Percentiles rank a stretch among this genome's conserved stretches.
Evolutionary conservation across 2,113 vertebrate species (phyloP).

Genomic region (Pseudopodoces humilis): DNA sequence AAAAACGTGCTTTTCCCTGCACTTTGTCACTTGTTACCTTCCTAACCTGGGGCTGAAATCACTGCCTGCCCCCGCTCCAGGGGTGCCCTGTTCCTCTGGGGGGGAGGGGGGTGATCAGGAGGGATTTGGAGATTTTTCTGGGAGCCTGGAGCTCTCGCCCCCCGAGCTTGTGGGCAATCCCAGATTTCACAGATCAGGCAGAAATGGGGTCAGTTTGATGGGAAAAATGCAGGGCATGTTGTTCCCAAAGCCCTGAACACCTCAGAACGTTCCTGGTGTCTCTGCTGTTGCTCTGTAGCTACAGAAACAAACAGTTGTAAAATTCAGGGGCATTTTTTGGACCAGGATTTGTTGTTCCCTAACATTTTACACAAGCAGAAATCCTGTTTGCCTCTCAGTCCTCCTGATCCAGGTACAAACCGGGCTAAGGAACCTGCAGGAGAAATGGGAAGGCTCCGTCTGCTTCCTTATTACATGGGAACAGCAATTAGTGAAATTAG

Average conservation of each 20-base stretch:
- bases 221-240: not conserved
- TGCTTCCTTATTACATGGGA: accelerated
- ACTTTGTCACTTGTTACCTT: not conserved
- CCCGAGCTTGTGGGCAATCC: not conserved
- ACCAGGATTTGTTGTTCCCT: not conserved
- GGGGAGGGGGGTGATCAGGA: not conserved
- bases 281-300: not conserved
- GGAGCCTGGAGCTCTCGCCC: not conserved
- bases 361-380: not conserved
- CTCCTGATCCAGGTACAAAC: not conserved
- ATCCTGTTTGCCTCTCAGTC: not conserved
- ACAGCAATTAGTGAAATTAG: not conserved
- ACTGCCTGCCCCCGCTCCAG: not conserved
- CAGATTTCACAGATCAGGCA: not conserved
- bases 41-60: not conserved
- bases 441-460: accelerated
- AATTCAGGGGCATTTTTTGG: not conserved
- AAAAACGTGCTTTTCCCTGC: not conserved
- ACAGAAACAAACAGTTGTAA: not conserved
- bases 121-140: not conserved
- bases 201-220: not conserved
- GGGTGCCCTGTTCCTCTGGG: not conserved
- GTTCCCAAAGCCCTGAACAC: not conserved
- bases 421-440: not conserved
- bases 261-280: not conserved